phyloP scores from a whole-genome alignment of 2,797 vertebrate species.

The Poeciliopsis presidionis region DNA sequence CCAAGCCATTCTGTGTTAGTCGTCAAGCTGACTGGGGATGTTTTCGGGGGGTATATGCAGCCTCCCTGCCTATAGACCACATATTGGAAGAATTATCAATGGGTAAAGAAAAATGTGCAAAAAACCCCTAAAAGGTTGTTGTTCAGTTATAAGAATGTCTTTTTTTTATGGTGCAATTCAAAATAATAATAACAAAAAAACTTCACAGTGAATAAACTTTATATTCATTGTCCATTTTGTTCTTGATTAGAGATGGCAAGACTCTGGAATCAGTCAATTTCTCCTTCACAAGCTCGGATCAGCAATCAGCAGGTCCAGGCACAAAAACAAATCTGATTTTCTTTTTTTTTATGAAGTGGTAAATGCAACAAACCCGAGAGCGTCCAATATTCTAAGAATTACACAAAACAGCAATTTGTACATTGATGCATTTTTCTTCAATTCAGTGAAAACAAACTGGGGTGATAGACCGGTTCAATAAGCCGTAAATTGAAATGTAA shows the following conservation, averaged over 20 bases:
- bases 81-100: background rate
- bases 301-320: background rate
- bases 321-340: background rate
- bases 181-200: background rate
- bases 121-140: background rate
- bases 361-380: background rate
- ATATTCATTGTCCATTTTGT: background rate
- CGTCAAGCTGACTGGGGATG: constrained; percentile 56
- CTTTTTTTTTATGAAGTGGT: background rate
- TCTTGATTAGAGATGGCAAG: background rate
- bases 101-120: background rate
- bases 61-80: constrained; percentile 31
- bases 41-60: constrained; percentile 10
- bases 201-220: background rate
- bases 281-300: background rate
- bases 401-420: background rate
- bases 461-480: background rate
- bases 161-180: background rate
- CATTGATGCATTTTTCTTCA: background rate
- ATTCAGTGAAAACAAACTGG: background rate
- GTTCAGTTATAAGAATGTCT: background rate
- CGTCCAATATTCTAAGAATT: background rate
- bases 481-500: background rate
- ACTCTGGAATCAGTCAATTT: background rate
- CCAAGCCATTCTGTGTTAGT: constrained; percentile 68